These are phyloP conservation scores for Melanophora roralis DNA, from an alignment of 2,888 invertebrate genomes.

Conservation along the genomic window DNA sequence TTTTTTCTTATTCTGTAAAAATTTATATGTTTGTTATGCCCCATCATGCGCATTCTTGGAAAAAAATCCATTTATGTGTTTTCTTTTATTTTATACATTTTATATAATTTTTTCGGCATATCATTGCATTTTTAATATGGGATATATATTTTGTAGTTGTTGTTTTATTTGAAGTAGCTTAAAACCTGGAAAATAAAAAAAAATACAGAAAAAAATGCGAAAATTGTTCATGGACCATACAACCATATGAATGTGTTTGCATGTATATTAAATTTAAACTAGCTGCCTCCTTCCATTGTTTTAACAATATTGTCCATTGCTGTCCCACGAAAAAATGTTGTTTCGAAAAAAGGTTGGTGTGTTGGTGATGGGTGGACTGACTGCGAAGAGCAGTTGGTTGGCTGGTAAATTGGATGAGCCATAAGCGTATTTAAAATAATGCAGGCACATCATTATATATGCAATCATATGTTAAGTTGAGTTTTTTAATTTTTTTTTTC, in stretches of 20 bases:
- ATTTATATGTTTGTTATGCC: conserved; percentile 39
- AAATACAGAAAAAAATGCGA: background rate
- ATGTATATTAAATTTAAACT: conserved; percentile 39
- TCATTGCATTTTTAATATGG: conserved; percentile 73
- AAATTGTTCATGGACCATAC: conserved; percentile 16
- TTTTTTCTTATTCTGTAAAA: conserved; percentile 50
- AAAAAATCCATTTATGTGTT: conserved; percentile 37
- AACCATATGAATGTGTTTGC: conserved; percentile 5
- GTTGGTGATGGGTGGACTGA: background rate
- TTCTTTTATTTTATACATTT: conserved; percentile 1
- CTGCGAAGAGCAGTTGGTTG: background rate
- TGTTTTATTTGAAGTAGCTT: conserved; percentile 35
- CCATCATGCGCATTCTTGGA: conserved; percentile 48
- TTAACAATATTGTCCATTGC: background rate
- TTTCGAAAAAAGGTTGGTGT: conserved; percentile 8
- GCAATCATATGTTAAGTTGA: conserved; percentile 57
- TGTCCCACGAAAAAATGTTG: conserved; percentile 38
- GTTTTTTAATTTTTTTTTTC: conserved; percentile 21
- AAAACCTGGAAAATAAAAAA: conserved; percentile 34
- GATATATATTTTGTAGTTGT: conserved; percentile 34
- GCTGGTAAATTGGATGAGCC: conserved; percentile 49
- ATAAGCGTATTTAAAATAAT: conserved; percentile 47
- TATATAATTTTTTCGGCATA: conserved; percentile 57
- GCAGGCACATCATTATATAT: conserved; percentile 55
- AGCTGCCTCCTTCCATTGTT: conserved; percentile 20